Evolutionary conservation across 2,888 invertebrate species (phyloP), one percentile per base, ranked within the genome.

Genomic region (Polyommatus icarus): DNA sequence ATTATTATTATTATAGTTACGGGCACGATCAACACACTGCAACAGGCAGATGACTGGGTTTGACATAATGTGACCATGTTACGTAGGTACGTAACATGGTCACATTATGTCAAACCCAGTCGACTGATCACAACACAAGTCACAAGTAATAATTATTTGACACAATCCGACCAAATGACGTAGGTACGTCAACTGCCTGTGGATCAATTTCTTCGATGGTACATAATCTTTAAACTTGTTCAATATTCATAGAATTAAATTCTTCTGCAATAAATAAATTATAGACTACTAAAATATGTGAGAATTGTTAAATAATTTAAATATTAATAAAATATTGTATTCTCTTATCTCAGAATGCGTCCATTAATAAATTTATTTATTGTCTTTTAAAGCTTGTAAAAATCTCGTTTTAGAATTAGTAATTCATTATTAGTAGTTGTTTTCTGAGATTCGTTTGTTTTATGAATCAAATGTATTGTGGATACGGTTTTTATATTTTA

Each of bases 331-430:
- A 32, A 32, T 67, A 32, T 32, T 67, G 67, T 29, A 67, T 10
- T 15, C 15, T 32, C 6, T 32, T 32, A 32, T 67, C 67, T 67
- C 8, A 4, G 20, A 29, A 32, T 15, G 67, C 29, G 15, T 29
- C 67, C 67, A 67, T 67, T 32, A 67, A 29, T 67, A 24, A 29
- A 67, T 73, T 50, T 73, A 75, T 75, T 50, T 75, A 54, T 75
- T 75, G 50, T 75, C 24, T 54, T 50, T 75, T 8, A 75, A 29
- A 75, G 15, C 50, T 75, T 54, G n/a, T 75, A 75, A 24, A 54
- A 29, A 50, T 75, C 54, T 75, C 54, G 54, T 75, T 75, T 54
- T 61, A 61, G 20, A 3, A 12, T 3, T 15, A 15, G 29, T 32
- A 32, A 67, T 32, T 67, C 29, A 67, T 67, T 67, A n/a, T n/a